Evolutionary conservation across 2,888 invertebrate species (phyloP).

Genomic region (Schizaphis graminum): DNA sequence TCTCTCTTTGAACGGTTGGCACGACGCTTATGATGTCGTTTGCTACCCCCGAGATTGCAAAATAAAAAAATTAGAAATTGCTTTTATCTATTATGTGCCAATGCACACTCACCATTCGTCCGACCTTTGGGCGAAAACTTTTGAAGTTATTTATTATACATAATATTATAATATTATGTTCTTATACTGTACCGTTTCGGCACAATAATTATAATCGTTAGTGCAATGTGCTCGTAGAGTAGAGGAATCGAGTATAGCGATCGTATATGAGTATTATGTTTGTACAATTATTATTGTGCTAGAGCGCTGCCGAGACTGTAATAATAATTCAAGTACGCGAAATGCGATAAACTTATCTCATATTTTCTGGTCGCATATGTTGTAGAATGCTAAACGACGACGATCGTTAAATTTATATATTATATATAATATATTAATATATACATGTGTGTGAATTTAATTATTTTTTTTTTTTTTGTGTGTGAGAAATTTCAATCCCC

Average conservation of each 20-base stretch:
- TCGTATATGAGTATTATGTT: not conserved
- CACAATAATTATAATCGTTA: not conserved
- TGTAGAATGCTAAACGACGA: constrained; percentile 25
- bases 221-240: not conserved
- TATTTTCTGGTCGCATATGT: constrained; percentile 64
- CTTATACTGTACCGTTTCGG: constrained; percentile 7
- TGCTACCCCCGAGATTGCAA: not conserved
- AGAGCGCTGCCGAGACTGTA: not conserved
- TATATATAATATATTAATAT: not conserved
- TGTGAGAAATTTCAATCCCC: not conserved
- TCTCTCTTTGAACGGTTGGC: not conserved
- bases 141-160: constrained; percentile 18
- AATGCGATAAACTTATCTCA: constrained; percentile 63
- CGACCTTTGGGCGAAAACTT: not conserved
- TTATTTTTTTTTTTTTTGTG: not conserved
- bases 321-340: constrained; percentile 40
- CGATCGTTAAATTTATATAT: not conserved
- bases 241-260: not conserved
- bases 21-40: constrained; percentile 45
- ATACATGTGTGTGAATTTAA: not conserved
- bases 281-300: constrained; percentile 19
- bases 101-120: not conserved
- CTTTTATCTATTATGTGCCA: not conserved
- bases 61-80: constrained; percentile 56
- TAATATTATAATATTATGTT: constrained; percentile 1